Conservation (phyloP, 2,888 invertebrate genomes). For the Cryptocheilus praepositus region DNA sequence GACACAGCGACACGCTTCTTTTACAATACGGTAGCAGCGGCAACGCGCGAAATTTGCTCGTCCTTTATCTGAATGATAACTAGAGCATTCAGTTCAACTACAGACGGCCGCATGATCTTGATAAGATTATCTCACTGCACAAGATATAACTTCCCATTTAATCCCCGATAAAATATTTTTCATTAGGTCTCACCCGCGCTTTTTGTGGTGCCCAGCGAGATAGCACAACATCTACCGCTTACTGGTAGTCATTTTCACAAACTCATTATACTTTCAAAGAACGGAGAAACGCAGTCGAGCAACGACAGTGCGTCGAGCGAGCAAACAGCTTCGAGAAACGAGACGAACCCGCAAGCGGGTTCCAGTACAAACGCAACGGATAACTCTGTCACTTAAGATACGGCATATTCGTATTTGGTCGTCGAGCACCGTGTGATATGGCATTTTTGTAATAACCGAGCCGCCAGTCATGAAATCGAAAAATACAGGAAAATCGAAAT, state of each 20-base stretch:
- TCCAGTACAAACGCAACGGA: slow-evolving; percentile 23
- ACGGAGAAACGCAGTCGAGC: slow-evolving; percentile 11
- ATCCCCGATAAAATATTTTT: no score
- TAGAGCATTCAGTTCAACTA: no score
- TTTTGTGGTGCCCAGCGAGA: slow-evolving; percentile 82
- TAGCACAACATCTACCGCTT: slow-evolving; percentile 81
- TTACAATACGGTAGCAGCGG: no score
- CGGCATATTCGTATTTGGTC: no score
- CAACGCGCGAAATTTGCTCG: no score
- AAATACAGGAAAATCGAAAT: no score
- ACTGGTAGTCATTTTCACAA: slow-evolving; percentile 75
- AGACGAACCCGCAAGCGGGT: slow-evolving; percentile 1
- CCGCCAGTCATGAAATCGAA: no score
- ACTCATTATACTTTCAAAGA: slow-evolving; percentile 62
- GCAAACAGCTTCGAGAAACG: not conserved
- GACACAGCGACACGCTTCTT: no score
- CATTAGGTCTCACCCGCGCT: slow-evolving; percentile 78
- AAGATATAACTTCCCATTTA: no score
- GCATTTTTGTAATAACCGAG: no score
- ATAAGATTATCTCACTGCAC: slow-evolving; percentile 34
- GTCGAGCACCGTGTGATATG: no score
- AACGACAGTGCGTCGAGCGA: not conserved
- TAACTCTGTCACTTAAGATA: slow-evolving; percentile 41
- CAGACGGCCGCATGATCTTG: not conserved
- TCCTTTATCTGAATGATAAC: no score